Evolutionary conservation across 2,113 vertebrate genomes (phyloP), one percentile per base, ranked within the genome.

Genomic region (Elachura formosa): DNA sequence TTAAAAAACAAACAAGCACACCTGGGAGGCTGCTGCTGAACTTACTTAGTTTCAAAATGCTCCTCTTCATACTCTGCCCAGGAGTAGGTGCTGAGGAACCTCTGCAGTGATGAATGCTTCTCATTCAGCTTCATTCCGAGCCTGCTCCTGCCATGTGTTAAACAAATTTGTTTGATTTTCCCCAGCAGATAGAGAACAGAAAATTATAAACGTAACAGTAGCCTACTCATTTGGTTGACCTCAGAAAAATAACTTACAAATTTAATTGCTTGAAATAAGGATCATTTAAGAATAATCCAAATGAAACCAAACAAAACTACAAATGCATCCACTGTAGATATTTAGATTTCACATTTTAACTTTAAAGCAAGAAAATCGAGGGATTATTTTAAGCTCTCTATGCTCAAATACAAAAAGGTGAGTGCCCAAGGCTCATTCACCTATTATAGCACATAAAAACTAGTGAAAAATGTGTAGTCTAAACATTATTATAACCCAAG

Each of bases 31-130:
- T 54, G 34, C 41, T 64, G 25, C 34, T 38, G 49, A 71, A 97
- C 99, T 98, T 98, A 99, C 99, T 98, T 98, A 69, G 98, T 96
- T 86, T 98, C 97, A 78, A 96, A 52, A 36, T 96, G 95, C 40
- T 98, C 97, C 25, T 98, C 98, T 55, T 98, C 98, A 3, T 97
- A 97, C 46, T 99, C 98, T 16, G 98, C 96, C 98, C 99, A 99
- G 94, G 98, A 97, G 34, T 98, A 98, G 3, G 98, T 98, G 97
- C 98, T 99, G 92, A 99, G 97, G 96, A 99, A 99, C 19, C 99
- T 98, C 54, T 99, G 99, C 56, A 99, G 97, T 0, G 98, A 98
- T 33, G 99, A 98, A 23, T 98, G 98, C 51, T 96, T 97, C 52
- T 97, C 96, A 8, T 93, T 98, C 77, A 95, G 97, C 97, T 98